These are phyloP conservation scores for Camponotus floridanus DNA, from an alignment of 1,140 invertebrate genomes.

Conservation along the genomic window DNA sequence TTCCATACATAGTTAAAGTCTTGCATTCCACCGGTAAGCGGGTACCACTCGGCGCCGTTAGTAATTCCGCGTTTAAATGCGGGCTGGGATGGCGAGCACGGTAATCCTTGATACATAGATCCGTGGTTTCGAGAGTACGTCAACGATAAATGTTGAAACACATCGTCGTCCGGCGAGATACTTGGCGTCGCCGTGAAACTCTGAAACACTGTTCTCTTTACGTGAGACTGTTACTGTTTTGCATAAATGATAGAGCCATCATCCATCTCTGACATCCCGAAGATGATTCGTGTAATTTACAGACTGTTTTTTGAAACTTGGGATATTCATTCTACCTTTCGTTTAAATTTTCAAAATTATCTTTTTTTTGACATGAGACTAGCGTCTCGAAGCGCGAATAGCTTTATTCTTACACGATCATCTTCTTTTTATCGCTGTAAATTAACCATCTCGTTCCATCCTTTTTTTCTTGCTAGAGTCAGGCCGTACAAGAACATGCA, in stretches of 20 bases:
- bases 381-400: neutral
- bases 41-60: conserved; percentile 97
- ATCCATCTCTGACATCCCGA: neutral
- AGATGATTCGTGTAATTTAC: conserved; percentile 37
- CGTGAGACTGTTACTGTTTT: conserved; percentile 35
- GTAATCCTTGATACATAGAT: conserved; percentile 93
- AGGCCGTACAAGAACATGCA: neutral
- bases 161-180: conserved; percentile 96
- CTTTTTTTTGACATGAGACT: neutral
- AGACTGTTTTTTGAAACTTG: neutral
- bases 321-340: neutral
- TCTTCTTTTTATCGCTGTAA: neutral
- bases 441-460: neutral
- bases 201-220: conserved; percentile 90
- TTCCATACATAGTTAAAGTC: conserved; percentile 99
- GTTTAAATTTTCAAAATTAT: neutral
- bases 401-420: neutral
- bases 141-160: conserved; percentile 95
- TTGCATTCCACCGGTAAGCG: conserved; percentile 96
- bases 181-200: conserved; percentile 92
- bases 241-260: neutral
- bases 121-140: conserved; percentile 96
- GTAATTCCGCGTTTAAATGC: conserved; percentile 95
- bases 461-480: neutral
- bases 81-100: conserved; percentile 91